Percentiles rank a stretch among this genome's conserved stretches.
Evolutionary conservation across 2,113 vertebrate genomes (phyloP).

Genomic region (Toxotes chatareus): DNA sequence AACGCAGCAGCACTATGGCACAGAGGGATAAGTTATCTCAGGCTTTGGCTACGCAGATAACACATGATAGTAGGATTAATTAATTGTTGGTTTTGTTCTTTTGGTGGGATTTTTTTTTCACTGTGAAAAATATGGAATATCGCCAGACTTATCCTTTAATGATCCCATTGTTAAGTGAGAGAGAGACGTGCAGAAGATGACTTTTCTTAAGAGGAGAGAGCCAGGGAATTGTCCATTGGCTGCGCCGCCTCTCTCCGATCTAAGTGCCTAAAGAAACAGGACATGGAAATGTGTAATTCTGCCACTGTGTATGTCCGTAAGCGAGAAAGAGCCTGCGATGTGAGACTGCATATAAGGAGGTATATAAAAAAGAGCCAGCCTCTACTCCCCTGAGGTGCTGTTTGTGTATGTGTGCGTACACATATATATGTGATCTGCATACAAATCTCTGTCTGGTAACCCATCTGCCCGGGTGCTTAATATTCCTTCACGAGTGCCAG

Average conservation of each 20-base stretch:
- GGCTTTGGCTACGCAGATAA: not conserved
- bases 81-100: not conserved
- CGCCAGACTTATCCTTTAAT: not conserved
- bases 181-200: constrained; percentile 7
- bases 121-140: not conserved
- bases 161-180: not conserved
- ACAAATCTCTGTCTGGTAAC: constrained; percentile 52
- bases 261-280: constrained; percentile 61
- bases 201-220: constrained; percentile 10
- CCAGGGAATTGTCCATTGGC: constrained; percentile 42
- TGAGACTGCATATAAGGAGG: constrained; percentile 53
- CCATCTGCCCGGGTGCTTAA: constrained; percentile 49
- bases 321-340: constrained; percentile 30
- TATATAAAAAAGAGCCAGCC: constrained; percentile 55
- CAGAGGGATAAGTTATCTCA: not conserved
- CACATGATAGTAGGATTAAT: not conserved
- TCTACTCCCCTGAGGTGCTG: constrained; percentile 44
- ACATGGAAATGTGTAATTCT: constrained; percentile 51
- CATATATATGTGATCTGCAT: constrained; percentile 45
- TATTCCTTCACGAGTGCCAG: constrained; percentile 38
- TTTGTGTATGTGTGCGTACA: constrained; percentile 35
- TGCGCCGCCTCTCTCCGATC: constrained; percentile 53
- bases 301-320: constrained; percentile 25
- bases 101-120: not conserved
- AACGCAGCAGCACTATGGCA: not conserved